Conservation (phyloP, 2,888 invertebrate genomes). For the Lomographa bimaculata region DNA sequence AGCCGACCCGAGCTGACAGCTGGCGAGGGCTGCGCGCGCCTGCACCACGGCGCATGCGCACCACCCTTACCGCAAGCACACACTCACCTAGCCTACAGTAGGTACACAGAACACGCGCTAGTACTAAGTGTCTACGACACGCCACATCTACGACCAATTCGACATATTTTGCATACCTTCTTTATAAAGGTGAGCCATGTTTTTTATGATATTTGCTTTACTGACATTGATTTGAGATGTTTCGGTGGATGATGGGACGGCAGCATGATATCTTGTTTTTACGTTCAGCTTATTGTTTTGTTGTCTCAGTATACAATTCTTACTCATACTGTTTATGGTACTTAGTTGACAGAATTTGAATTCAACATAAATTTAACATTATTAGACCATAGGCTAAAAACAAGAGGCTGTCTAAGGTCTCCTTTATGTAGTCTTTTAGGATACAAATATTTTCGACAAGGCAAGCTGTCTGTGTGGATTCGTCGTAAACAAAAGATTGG, state of each 20-base stretch:
- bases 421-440: too few species aligned
- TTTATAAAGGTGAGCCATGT: constrained; percentile 40
- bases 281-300: constrained; percentile 1
- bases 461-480: too few species aligned
- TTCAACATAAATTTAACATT: too few species aligned
- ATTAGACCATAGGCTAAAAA: too few species aligned
- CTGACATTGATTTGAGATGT: constrained; percentile 18
- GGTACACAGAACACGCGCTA: constrained; percentile 8
- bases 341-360: background rate
- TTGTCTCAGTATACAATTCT: constrained; percentile 1
- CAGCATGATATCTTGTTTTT: constrained; percentile 17
- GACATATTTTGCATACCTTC: constrained; percentile 40
- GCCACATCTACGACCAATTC: constrained; percentile 22
- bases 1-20: constrained; percentile 57
- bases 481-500: too few species aligned
- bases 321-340: constrained; percentile 3
- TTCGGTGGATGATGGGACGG: constrained; percentile 10
- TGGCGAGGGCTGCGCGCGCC: constrained; percentile 59
- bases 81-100: constrained; percentile 43
- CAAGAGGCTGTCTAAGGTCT: too few species aligned
- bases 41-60: constrained; percentile 71
- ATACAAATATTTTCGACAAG: too few species aligned
- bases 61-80: constrained; percentile 41
- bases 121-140: constrained; percentile 27
- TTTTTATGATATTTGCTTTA: constrained; percentile 32